Evolutionary conservation across 2,113 vertebrate species (phyloP).

Genomic region (Rhagologus leucostigma): DNA sequence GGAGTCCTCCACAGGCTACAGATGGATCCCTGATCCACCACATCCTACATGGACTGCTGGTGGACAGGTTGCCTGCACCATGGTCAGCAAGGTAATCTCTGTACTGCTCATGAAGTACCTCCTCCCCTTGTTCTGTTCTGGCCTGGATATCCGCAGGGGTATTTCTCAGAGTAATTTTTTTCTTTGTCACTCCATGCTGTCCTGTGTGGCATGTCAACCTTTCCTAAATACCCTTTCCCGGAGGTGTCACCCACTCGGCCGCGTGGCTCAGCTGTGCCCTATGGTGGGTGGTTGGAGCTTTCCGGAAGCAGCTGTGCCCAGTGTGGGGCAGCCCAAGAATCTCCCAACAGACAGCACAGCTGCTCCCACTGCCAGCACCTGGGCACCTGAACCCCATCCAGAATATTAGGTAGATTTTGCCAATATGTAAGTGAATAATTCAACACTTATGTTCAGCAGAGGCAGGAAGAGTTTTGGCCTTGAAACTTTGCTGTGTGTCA

Average conservation of each 20-base stretch:
- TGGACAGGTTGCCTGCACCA: neutral
- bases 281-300: neutral
- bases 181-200: neutral
- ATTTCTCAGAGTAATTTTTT: neutral
- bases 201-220: rapidly evolving
- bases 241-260: neutral
- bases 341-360: too few relatives aligned
- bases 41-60: neutral
- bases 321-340: neutral
- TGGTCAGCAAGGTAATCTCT: rapidly evolving
- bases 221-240: neutral
- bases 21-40: rapidly evolving
- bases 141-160: too few relatives aligned
- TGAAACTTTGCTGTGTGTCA: neutral
- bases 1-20: neutral
- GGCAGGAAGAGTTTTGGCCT: neutral
- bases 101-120: rapidly evolving
- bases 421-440: neutral
- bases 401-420: neutral
- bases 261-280: rapidly evolving
- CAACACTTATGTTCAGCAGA: neutral
- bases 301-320: neutral
- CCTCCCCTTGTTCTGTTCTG: neutral
- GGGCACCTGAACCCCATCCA: rapidly evolving
- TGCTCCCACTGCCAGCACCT: rapidly evolving